A percentile compares a stretch with the other conserved stretches of the same genome.
phyloP scores from a whole-genome alignment of 2,888 invertebrate species.

The Invenusta paracnida region DNA sequence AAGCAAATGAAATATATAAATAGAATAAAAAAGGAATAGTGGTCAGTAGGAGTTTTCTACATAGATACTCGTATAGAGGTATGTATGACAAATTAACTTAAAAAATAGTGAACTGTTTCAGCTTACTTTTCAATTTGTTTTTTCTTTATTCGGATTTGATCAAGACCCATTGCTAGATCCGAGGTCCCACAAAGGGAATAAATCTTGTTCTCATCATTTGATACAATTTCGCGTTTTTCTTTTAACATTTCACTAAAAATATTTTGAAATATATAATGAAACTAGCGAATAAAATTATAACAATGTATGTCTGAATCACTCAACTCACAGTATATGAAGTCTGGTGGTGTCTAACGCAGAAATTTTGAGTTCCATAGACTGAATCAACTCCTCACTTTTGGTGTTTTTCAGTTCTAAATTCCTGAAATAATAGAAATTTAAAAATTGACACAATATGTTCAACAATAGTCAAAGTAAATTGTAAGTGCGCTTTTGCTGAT shows the following conservation, averaged over 20 bases:
- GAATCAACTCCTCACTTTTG: not conserved
- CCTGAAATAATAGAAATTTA: too few species aligned
- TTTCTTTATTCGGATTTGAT: slow-evolving; percentile 53
- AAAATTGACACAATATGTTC: too few species aligned
- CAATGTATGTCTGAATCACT: too few species aligned
- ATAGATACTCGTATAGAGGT: too few species aligned
- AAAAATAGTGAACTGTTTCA: not conserved
- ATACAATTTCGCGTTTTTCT: not conserved
- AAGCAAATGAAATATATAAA: too few species aligned
- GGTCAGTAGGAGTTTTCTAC: too few species aligned
- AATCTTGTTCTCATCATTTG: not conserved
- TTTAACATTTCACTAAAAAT: not conserved
- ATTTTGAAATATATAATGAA: too few species aligned
- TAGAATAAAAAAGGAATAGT: too few species aligned
- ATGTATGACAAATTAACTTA: too few species aligned
- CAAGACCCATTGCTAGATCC: slow-evolving; percentile 55
- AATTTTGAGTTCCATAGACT: not conserved
- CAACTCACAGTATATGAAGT: not conserved
- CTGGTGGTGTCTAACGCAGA: not conserved
- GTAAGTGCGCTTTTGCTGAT: too few species aligned
- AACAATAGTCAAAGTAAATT: too few species aligned
- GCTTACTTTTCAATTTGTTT: slow-evolving; percentile 48
- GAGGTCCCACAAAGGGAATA: not conserved
- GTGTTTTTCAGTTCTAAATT: not conserved
- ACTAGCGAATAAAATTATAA: too few species aligned